phyloP scores from a whole-genome alignment of 2,888 invertebrate genomes.

The Scaptomyza flava region DNA sequence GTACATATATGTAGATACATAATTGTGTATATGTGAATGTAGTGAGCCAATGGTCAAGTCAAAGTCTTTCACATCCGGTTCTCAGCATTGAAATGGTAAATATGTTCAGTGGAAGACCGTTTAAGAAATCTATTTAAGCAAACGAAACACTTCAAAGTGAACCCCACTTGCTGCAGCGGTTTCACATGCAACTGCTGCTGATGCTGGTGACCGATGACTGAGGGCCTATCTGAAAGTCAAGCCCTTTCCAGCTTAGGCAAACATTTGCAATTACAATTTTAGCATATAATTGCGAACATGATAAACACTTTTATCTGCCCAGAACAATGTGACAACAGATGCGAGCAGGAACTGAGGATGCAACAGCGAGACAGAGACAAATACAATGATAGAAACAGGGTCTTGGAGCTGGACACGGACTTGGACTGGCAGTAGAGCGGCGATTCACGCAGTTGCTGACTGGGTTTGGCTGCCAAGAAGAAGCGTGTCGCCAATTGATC shows the following conservation, averaged over 20 bases:
- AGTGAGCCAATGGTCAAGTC: slow-evolving; percentile 23
- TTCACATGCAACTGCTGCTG: slow-evolving; percentile 22
- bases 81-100: slow-evolving; percentile 62
- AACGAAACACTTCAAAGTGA: slow-evolving; percentile 74
- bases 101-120: slow-evolving; percentile 73
- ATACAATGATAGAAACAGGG: background rate
- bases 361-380: background rate
- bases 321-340: slow-evolving; percentile 57
- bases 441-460: slow-evolving; percentile 67
- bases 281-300: slow-evolving; percentile 80
- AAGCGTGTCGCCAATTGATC: slow-evolving; percentile 84
- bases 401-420: background rate
- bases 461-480: slow-evolving; percentile 74
- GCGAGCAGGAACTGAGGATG: slow-evolving; percentile 17
- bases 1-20: background rate
- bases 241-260: slow-evolving; percentile 73
- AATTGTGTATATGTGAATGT: background rate
- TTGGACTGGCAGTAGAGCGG: slow-evolving; percentile 25
- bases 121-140: slow-evolving; percentile 79
- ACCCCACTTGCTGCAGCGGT: slow-evolving; percentile 37
- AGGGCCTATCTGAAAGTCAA: slow-evolving; percentile 57
- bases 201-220: slow-evolving; percentile 13
- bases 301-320: slow-evolving; percentile 75
- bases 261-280: slow-evolving; percentile 80
- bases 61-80: slow-evolving; percentile 74